Conservation (phyloP, 2,113 vertebrate genomes). For the Anser cygnoides region DNA sequence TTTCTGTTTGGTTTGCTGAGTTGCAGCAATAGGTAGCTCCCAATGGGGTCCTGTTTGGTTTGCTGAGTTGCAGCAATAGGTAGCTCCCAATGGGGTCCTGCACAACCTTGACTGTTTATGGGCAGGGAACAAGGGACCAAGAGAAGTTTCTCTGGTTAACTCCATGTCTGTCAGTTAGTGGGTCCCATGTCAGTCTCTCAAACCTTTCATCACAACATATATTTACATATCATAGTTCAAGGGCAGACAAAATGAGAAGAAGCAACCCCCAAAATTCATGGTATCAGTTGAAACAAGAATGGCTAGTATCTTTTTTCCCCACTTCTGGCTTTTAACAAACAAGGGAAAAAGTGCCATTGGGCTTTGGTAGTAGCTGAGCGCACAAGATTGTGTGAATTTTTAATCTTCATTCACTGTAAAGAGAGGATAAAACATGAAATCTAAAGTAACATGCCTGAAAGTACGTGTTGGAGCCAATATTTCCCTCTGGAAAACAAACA, state of each 20-base stretch:
- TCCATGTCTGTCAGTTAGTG: fast-evolving
- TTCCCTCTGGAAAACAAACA: background rate
- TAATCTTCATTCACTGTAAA: background rate
- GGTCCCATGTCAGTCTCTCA: background rate
- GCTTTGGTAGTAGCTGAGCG: background rate
- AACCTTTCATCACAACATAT: background rate
- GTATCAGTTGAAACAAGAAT: fast-evolving
- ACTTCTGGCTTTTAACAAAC: background rate
- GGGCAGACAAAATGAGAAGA: background rate
- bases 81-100: background rate
- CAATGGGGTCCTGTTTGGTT: background rate
- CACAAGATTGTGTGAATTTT: background rate
- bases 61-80: background rate
- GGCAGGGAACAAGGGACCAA: background rate
- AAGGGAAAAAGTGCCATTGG: background rate
- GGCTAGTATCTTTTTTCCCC: background rate
- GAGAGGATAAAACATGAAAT: background rate
- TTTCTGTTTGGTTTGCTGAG: background rate
- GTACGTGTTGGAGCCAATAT: background rate
- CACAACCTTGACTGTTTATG: background rate
- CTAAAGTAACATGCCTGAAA: background rate
- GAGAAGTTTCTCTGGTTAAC: background rate
- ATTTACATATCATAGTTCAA: background rate
- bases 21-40: background rate
- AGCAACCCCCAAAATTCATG: background rate